Base-by-base conservation (phyloP, 30 jellyfish, hydroid and myxozoan species). In the Clytia hemisphaerica region DNA sequence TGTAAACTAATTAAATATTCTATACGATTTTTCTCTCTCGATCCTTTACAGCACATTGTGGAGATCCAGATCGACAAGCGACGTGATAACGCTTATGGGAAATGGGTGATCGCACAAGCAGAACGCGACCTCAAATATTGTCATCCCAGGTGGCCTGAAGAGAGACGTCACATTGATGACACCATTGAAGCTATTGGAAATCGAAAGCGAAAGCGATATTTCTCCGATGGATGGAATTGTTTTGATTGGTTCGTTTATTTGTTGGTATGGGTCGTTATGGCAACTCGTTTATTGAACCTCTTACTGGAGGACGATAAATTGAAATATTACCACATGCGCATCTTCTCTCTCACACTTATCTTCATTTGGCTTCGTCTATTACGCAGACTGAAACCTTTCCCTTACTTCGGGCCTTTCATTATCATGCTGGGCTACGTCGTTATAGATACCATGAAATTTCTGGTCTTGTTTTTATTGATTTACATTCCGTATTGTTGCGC, bases 121-220 rank as follows among this genome's bases (percentile, higher is more conserved):
- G 83, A 80, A 33, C 77, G 97, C 27, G 97, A 88, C 61, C 37
- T 79, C 30, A 79, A 73, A 34, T 88, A 44, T 64, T 88, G 97
- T 38, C 97, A 88, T 37, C 97, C 97, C 45, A 34, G 85, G 48
- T 88, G 97, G 97, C 94, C 97, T 2, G 92, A 88, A n/a, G 97
- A 88, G 78, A 50, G 50, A 57, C 61, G 62, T 14, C 75, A 54
- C 53, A 57, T 88, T 3, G 93, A 80, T 22, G 67, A 85, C 57
- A 93, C 74, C 37, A 75, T 80, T 37, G 45, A 40, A 51, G 61
- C 82, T 4, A 55, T 73, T 26, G 83, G 85, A 2, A 14, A 58
- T 26, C 21, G 83, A 22, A 34, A 44, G 2, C 49, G 71, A 35
- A 65, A 69, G 14, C 63, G 79, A 2, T 31, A 45, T 28, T 30